Conservation (phyloP, 2,888 invertebrate species). For the Amiota minor region DNA sequence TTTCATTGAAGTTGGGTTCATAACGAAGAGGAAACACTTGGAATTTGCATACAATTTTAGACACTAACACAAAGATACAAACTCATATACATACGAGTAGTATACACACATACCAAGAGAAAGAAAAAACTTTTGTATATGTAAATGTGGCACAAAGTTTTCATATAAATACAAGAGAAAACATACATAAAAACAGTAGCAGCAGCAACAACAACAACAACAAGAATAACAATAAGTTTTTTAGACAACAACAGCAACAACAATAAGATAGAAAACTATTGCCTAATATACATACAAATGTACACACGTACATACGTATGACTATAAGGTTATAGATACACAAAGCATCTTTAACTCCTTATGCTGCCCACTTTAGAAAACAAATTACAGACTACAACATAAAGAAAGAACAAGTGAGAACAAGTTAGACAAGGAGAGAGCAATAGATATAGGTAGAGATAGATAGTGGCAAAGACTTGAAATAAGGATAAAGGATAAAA, state of each 20-base stretch:
- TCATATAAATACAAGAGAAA: slow-evolving; percentile 69
- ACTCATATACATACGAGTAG: slow-evolving; percentile 28
- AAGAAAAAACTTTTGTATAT: slow-evolving; percentile 52
- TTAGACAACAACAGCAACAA: slow-evolving; percentile 6
- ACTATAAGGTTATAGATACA: slow-evolving; percentile 4
- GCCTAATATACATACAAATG: slow-evolving; percentile 12
- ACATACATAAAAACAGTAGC: slow-evolving; percentile 52
- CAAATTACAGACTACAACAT: background rate
- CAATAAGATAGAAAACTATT: slow-evolving; percentile 21
- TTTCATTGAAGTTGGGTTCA: slow-evolving; percentile 69
- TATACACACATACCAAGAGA: slow-evolving; percentile 26
- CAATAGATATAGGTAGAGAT: background rate
- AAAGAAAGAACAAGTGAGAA: background rate
- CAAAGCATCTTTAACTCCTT: background rate
- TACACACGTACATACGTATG: background rate
- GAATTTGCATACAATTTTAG: slow-evolving; percentile 68
- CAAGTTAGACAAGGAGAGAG: background rate
- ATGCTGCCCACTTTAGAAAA: background rate
- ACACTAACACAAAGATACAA: slow-evolving; percentile 36
- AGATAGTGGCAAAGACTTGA: background rate
- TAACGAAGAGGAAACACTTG: slow-evolving; percentile 72
- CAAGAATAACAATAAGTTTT: slow-evolving; percentile 1
- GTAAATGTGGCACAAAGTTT: slow-evolving; percentile 66
- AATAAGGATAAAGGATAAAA: slow-evolving; percentile 28
- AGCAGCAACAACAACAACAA: slow-evolving; percentile 26